Percentiles rank a stretch among this genome's conserved stretches.
Evolutionary conservation across 2,797 vertebrate genomes (phyloP).

Genomic region (Paguma larvata): DNA sequence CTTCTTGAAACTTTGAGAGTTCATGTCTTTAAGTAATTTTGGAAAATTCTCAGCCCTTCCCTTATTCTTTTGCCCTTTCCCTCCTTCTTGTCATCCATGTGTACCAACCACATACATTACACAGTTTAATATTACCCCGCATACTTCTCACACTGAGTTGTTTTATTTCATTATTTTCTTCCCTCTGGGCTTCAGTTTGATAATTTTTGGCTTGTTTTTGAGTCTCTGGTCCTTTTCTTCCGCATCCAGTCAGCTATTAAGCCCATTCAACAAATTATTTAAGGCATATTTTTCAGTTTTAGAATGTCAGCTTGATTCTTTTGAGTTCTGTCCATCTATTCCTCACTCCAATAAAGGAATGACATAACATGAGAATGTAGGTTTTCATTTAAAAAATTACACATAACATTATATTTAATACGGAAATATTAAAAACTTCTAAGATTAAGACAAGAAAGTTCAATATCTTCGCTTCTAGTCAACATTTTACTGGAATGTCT

Average conservation of each 20-base stretch:
- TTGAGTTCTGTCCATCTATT: not conserved
- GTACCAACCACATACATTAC: not conserved
- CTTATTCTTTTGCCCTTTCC: not conserved
- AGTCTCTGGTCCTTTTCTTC: not conserved
- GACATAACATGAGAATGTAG: not conserved
- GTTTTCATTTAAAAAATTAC: not conserved
- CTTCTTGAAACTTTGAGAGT: conserved; percentile 3
- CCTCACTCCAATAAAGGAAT: not conserved
- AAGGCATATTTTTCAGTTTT: conserved; percentile 9
- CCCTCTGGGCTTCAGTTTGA: not conserved
- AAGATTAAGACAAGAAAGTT: not conserved
- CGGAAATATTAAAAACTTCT: conserved; percentile 24
- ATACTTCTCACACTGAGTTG: not conserved
- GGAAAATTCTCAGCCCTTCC: not conserved
- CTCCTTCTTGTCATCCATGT: not conserved
- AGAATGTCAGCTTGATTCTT: not conserved
- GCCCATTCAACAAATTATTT: not conserved
- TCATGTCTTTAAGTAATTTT: conserved; percentile 6
- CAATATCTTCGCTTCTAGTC: not conserved
- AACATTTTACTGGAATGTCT: not conserved
- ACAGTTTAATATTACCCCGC: not conserved
- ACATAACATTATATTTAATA: not conserved
- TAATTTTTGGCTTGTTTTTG: not conserved
- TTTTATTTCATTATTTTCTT: conserved; percentile 20
- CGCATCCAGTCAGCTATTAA: not conserved